Base-by-base conservation (phyloP, 2,797 vertebrate species). In the Agapornis canus region DNA sequence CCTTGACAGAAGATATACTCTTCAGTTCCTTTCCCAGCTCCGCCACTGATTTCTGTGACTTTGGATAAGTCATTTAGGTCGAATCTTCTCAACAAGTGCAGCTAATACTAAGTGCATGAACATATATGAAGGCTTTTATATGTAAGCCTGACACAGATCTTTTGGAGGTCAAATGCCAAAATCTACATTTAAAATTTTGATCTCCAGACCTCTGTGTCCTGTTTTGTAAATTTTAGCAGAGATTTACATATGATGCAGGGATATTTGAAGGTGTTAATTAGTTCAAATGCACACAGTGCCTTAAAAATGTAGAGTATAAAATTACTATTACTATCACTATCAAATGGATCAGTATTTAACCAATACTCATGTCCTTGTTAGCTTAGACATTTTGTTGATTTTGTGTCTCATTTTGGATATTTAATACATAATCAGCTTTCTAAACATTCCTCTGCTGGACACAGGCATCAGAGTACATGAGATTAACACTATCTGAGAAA, bases 371-470 rank as follows among this genome's bases (percentile, higher is more conserved):
- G 26, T 79, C n/a, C 47, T 42, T 68, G 32, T 40, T 68, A 88
- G 37, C 86, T 92, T 63, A 83, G 82, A 82, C 13, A 73, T 93
- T 93, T 92, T 87, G 31, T 77, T 16, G 1, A 84, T 60, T 92
- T 86, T 59, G 12, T 76, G 52, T 57, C 87, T 82, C 45, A 68
- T 86, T 95, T 89, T 52, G 77, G 37, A 63, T 66, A 27, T 60
- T 94, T 92, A 90, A 92, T 90, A 82, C 69, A 37, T 96, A 94
- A 93, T 92, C 40, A 16, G 48, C 88, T 95, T 94, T 91, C 59
- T 83, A 92, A 89, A 88, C 73, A 89, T 60, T 95, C 81, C 51
- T 88, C 69, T 89, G 56, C 76, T 79, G 88, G 83, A 86, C 79
- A 76, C 31, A 79, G 61, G 63, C 63, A 94, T 54, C 68, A 51